Conservation (phyloP, 2,797 vertebrate genomes). For the Sebastes kiyomatsui region DNA sequence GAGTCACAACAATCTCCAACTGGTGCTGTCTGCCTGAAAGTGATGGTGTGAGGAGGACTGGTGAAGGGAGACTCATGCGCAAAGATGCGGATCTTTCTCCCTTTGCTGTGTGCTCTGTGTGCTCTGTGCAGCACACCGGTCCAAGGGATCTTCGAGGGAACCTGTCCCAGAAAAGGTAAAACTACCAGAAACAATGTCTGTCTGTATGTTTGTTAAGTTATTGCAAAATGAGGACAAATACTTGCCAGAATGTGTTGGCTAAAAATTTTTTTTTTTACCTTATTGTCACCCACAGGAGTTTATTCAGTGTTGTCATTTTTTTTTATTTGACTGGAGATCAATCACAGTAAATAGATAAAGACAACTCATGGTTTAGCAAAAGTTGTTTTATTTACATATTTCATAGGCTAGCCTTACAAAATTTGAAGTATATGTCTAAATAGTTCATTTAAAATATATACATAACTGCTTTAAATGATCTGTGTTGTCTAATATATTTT, state of each 20-base stretch:
- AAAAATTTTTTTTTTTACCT: no score
- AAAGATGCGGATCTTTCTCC: constrained; percentile 48
- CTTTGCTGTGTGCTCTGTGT: constrained; percentile 40
- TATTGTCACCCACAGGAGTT: no score
- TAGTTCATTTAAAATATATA: no score
- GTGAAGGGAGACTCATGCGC: not conserved
- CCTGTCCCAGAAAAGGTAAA: constrained; percentile 78
- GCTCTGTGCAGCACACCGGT: constrained; percentile 2
- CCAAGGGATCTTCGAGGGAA: constrained; percentile 35
- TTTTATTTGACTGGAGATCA: not conserved
- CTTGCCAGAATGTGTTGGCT: no score
- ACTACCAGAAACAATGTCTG: not conserved
- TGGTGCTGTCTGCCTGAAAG: rapidly evolving
- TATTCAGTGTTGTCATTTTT: no score
- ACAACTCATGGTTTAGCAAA: not conserved
- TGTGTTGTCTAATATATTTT: no score
- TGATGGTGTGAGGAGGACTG: not conserved
- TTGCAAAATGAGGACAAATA: not conserved
- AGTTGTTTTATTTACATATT: no score
- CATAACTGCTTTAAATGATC: no score
- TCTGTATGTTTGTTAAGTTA: not conserved
- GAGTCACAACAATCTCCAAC: not conserved
- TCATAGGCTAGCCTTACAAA: no score
- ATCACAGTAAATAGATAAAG: not conserved
- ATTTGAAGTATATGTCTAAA: rapidly evolving